Evolutionary conservation across 2,888 invertebrate genomes (phyloP).

Genomic region (Caenorhabditis sinica): DNA sequence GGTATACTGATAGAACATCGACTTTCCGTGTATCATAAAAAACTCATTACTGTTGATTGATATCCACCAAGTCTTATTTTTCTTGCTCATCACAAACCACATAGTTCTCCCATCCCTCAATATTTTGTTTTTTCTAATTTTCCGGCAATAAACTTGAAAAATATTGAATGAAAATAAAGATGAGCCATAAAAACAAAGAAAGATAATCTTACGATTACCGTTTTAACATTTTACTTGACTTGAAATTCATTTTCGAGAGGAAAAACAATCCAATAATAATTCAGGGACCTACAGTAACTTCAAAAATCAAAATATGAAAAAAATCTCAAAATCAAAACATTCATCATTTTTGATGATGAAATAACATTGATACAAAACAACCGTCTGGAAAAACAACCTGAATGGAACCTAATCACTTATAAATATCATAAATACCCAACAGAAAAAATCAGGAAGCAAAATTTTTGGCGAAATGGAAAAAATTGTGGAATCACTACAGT

Average conservation of each 20-base stretch:
- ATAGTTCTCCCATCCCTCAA: neutral
- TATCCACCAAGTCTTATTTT: neutral
- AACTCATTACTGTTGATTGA: neutral
- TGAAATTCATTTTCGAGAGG: too few species aligned
- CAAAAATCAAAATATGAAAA: too few species aligned
- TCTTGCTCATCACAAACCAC: neutral
- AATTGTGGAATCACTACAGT: conserved; percentile 28
- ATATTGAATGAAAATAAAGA: neutral
- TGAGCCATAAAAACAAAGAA: neutral
- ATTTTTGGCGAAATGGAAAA: conserved; percentile 15
- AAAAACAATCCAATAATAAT: neutral
- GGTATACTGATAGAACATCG: neutral
- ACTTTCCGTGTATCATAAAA: neutral
- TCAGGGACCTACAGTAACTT: neutral
- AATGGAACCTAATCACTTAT: neutral
- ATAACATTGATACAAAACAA: neutral
- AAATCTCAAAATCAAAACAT: neutral
- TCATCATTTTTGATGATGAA: neutral
- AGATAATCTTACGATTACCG: neutral
- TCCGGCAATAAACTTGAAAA: neutral
- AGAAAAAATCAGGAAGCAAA: neutral
- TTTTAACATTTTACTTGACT: too few species aligned
- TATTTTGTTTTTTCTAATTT: neutral
- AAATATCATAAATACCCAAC: neutral
- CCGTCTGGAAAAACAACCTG: conserved; percentile 30